These are phyloP conservation scores for Lithophane socia DNA, from an alignment of 2,888 invertebrate genomes.

Conservation along the genomic window DNA sequence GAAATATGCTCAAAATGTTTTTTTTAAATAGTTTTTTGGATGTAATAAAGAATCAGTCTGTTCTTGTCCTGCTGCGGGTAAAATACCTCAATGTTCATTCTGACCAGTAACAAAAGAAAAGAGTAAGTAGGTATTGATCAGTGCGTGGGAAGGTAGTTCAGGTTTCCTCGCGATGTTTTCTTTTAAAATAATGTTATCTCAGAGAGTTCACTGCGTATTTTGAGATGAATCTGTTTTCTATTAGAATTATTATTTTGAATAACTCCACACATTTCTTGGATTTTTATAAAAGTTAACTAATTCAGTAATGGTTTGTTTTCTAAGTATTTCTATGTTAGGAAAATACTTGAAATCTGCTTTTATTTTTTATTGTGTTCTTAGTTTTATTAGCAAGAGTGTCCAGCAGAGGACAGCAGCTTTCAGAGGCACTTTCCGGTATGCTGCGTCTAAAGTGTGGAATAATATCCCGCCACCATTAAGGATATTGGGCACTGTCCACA, in stretches of 20 bases:
- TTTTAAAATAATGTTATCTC: not conserved
- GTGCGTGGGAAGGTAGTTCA: not conserved
- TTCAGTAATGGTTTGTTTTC: not conserved
- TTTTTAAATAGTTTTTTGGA: not conserved
- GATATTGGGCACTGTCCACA: too few relatives aligned
- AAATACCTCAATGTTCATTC: not conserved
- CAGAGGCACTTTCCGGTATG: too few relatives aligned
- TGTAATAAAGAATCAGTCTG: not conserved
- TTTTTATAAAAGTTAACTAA: not conserved
- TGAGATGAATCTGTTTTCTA: not conserved
- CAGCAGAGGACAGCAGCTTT: too few relatives aligned
- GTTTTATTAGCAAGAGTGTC: not conserved
- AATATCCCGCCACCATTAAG: too few relatives aligned
- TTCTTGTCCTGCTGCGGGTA: not conserved
- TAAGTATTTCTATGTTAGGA: not conserved
- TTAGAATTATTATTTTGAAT: not conserved
- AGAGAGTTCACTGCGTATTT: not conserved
- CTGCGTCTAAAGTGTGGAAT: too few relatives aligned
- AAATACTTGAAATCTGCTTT: not conserved
- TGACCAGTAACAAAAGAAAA: not conserved
- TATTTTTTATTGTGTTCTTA: not conserved
- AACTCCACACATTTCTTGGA: not conserved
- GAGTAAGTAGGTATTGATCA: conserved; percentile 5
- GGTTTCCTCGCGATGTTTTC: not conserved
- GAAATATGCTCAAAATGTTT: not conserved